Evolutionary conservation across 2,888 invertebrate genomes (phyloP).

Genomic region (Clunio marinus): DNA sequence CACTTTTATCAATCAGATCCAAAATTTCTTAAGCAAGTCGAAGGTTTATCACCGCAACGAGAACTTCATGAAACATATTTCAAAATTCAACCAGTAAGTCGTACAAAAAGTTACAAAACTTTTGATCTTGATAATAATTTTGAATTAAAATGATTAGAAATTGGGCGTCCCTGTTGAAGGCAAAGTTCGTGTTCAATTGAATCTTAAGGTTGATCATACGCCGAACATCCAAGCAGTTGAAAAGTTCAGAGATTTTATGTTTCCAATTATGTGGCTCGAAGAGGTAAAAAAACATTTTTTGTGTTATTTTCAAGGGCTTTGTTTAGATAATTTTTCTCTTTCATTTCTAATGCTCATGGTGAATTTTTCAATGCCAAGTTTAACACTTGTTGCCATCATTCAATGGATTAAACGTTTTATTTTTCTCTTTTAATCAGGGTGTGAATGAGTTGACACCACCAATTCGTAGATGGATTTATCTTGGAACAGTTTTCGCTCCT

Average conservation of each 20-base stretch:
- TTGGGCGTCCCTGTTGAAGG: constrained; percentile 79
- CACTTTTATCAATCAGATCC: constrained; percentile 83
- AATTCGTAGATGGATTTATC: constrained; percentile 75
- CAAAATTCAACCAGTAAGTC: constrained; percentile 75
- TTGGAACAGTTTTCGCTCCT: constrained; percentile 74
- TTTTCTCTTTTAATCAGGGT: constrained; percentile 55
- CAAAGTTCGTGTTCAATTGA: constrained; percentile 74
- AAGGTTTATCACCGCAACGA: constrained; percentile 66
- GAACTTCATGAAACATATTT: constrained; percentile 72
- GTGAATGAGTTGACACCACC: constrained; percentile 72
- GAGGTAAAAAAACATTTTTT: constrained; percentile 56
- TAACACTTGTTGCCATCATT: no score
- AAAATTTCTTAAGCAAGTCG: constrained; percentile 60
- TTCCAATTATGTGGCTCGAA: constrained; percentile 86
- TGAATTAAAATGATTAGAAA: constrained; percentile 58
- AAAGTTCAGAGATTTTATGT: constrained; percentile 73
- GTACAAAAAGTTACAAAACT: background rate
- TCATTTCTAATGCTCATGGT: no score
- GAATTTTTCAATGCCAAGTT: no score
- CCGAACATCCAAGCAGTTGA: constrained; percentile 66
- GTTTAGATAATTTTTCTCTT: no score
- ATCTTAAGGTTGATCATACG: constrained; percentile 72
- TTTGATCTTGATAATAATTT: background rate
- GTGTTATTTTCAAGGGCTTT: background rate
- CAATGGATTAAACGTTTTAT: no score